Percentiles rank a stretch among this genome's conserved stretches.
phyloP scores from a whole-genome alignment of 2,888 invertebrate genomes.

The Parascotia fuliginaria region DNA sequence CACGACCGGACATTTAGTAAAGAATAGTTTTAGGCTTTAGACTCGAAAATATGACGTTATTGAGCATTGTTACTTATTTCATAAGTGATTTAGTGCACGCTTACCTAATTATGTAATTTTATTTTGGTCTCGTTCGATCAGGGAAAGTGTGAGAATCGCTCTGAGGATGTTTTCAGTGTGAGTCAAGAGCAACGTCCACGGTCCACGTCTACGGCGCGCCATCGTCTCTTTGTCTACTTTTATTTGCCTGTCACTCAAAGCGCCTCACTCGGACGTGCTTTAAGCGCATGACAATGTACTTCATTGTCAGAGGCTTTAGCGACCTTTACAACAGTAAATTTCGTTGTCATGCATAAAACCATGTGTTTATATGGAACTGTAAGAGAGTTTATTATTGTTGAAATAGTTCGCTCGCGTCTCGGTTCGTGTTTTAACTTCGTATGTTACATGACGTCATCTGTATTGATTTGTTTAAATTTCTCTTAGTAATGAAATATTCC shows the following conservation, averaged over 20 bases:
- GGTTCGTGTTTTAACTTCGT: constrained; percentile 44
- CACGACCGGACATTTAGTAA: constrained; percentile 67
- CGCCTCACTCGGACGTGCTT: constrained; percentile 64
- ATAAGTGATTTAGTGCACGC: constrained; percentile 38
- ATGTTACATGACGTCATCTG: constrained; percentile 20
- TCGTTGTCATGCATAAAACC: constrained; percentile 79
- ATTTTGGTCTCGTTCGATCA: constrained; percentile 37
- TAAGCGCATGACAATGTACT: constrained; percentile 72
- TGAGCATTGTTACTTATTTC: constrained; percentile 53
- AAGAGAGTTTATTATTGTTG: constrained; percentile 45
- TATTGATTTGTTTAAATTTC: constrained; percentile 1
- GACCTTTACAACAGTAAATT: constrained; percentile 75
- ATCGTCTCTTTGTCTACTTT: constrained; percentile 70
- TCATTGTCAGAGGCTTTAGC: constrained; percentile 73
- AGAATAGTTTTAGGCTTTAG: constrained; percentile 53
- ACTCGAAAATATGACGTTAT: constrained; percentile 55
- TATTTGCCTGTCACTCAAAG: constrained; percentile 82
- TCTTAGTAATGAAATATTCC: neutral
- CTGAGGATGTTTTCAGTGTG: constrained; percentile 38
- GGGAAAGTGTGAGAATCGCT: constrained; percentile 70
- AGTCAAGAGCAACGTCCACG: constrained; percentile 35
- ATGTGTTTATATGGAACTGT: constrained; percentile 66
- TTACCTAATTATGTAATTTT: constrained; percentile 35
- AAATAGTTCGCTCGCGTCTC: constrained; percentile 38
- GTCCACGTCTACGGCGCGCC: constrained; percentile 49